Evolutionary conservation across 1,140 invertebrate species (phyloP).

Genomic region (Drosophila ambigua): DNA sequence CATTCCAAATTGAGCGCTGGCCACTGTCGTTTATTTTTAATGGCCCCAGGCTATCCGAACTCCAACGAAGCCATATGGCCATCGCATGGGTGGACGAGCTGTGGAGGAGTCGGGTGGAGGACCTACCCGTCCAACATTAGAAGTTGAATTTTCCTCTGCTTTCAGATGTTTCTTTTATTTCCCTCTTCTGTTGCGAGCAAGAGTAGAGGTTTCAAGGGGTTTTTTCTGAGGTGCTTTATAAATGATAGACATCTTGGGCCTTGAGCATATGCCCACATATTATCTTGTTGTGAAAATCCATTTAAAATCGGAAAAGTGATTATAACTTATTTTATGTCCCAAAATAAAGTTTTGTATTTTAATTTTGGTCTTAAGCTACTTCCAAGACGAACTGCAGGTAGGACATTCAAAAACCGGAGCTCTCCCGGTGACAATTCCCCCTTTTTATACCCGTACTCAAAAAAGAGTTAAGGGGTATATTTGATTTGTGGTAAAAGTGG

Average conservation of each 20-base stretch:
- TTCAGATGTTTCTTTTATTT: slow-evolving; percentile 18
- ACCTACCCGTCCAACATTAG: slow-evolving; percentile 21
- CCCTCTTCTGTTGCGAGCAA: slow-evolving; percentile 17
- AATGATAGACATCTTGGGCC: slow-evolving; percentile 25
- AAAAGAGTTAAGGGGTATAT: too few relatives aligned
- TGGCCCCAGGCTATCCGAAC: slow-evolving; percentile 60
- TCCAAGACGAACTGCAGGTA: neutral
- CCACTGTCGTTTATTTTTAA: slow-evolving; percentile 82
- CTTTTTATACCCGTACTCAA: too few relatives aligned
- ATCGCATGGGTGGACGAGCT: slow-evolving; percentile 2
- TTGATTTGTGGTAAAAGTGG: too few relatives aligned
- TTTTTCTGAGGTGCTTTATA: slow-evolving; percentile 27
- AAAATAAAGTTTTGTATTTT: too few relatives aligned
- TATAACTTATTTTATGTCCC: neutral
- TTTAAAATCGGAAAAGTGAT: neutral
- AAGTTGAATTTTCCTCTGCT: slow-evolving; percentile 54
- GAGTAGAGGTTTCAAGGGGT: slow-evolving; percentile 6
- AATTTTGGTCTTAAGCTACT: neutral
- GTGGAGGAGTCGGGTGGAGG: slow-evolving; percentile 4
- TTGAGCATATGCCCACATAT: neutral
- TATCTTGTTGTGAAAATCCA: neutral
- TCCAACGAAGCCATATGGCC: slow-evolving; percentile 60
- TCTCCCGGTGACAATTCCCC: neutral
- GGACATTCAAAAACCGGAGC: slow-evolving; percentile 7
- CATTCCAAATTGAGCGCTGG: slow-evolving; percentile 80